phyloP scores from a whole-genome alignment of 92 coral and sea anemone species.

The Siderastrea radians region DNA sequence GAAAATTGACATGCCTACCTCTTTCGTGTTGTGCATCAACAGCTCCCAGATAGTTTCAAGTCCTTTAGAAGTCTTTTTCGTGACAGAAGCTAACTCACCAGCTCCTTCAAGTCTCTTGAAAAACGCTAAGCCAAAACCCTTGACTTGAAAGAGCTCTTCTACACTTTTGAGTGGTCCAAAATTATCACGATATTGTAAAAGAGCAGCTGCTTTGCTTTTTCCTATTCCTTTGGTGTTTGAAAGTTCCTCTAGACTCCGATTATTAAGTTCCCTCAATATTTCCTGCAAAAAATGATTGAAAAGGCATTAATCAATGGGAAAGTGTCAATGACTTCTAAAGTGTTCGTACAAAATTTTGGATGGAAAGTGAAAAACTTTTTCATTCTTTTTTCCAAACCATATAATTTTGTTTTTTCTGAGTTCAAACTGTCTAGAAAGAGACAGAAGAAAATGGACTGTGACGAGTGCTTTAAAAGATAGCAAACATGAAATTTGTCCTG shows the following conservation, averaged over 20 bases:
- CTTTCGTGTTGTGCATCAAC: conserved; percentile 70
- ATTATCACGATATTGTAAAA: conserved; percentile 75
- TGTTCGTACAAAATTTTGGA: too few relatives aligned
- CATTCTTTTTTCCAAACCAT: too few relatives aligned
- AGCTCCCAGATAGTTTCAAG: conserved; percentile 73
- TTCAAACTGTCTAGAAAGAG: too few relatives aligned
- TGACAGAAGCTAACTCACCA: conserved; percentile 80
- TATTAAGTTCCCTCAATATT: conserved; percentile 82
- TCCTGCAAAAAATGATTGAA: conserved; percentile 55
- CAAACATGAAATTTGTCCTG: too few relatives aligned
- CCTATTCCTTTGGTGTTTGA: conserved; percentile 91
- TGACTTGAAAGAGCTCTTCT: conserved; percentile 72
- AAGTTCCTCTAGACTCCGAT: conserved; percentile 85
- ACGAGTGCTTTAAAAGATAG: too few relatives aligned
- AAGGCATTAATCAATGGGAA: too few relatives aligned
- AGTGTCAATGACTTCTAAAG: too few relatives aligned
- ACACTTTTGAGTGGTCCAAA: conserved; percentile 80
- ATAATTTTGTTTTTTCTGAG: too few relatives aligned
- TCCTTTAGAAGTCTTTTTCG: conserved; percentile 80
- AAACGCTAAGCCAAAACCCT: conserved; percentile 94
- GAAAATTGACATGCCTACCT: conserved; percentile 43
- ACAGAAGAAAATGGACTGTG: too few relatives aligned
- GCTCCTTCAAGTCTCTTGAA: conserved; percentile 79
- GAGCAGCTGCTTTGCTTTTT: conserved; percentile 78
- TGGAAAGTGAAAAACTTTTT: too few relatives aligned